A percentile compares a stretch with the other conserved stretches of the same genome.
phyloP scores from a whole-genome alignment of 2,113 vertebrate species.

The Syrrhaptes paradoxus region DNA sequence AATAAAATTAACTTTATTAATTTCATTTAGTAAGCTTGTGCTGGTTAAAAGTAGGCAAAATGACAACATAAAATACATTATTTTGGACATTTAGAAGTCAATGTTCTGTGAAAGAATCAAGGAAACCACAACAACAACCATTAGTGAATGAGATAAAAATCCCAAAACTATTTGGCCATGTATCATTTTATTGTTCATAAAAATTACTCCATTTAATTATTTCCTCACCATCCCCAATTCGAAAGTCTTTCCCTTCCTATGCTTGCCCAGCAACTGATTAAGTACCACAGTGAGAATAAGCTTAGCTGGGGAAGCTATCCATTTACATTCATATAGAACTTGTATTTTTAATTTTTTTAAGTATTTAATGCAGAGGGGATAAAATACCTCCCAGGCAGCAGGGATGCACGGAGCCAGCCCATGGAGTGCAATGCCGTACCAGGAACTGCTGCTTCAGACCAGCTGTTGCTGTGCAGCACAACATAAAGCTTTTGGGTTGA shows the following conservation, averaged over 20 bases:
- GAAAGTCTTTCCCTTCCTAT: background rate
- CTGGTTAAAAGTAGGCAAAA: background rate
- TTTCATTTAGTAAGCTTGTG: background rate
- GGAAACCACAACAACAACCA: background rate
- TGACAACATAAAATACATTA: background rate
- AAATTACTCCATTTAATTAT: background rate
- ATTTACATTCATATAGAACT: background rate
- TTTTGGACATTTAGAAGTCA: background rate
- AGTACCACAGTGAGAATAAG: background rate
- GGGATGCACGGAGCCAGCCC: background rate
- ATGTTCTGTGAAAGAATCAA: background rate
- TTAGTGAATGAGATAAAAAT: background rate
- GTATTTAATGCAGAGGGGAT: background rate
- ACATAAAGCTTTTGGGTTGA: fast-evolving
- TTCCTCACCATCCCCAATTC: background rate
- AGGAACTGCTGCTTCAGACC: background rate
- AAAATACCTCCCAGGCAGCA: background rate
- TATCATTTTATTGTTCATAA: background rate
- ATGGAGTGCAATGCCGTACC: fast-evolving
- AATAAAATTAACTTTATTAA: background rate
- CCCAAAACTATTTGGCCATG: background rate
- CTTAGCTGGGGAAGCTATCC: background rate
- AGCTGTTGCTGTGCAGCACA: background rate
- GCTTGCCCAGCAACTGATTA: background rate
- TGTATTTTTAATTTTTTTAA: background rate